A percentile compares a stretch with the other conserved stretches of the same genome.
phyloP scores from a whole-genome alignment of 2,797 vertebrate species.

The Xerus rutilus region DNA sequence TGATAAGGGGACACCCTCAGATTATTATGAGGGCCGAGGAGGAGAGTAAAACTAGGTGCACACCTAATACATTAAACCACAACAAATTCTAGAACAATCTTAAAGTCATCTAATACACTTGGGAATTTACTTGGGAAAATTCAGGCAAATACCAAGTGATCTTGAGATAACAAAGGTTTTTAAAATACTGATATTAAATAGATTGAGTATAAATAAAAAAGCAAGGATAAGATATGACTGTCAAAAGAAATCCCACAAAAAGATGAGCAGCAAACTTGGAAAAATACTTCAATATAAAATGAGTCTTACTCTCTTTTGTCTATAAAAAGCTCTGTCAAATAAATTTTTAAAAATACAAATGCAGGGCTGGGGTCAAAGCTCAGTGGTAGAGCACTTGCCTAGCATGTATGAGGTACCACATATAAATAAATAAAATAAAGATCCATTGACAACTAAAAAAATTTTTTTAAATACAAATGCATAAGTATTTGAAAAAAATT shows the following conservation, averaged over 20 bases:
- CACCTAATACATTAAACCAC: neutral
- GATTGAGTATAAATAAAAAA: constrained; percentile 18
- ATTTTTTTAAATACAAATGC: neutral
- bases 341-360: constrained; percentile 31
- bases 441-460: no score
- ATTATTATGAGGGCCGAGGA: neutral
- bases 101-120: neutral
- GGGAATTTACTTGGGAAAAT: constrained; percentile 23
- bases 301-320: neutral
- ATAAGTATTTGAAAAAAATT: constrained; percentile 8
- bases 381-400: no score
- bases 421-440: no score
- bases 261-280: neutral
- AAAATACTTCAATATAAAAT: constrained; percentile 1
- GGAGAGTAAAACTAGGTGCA: neutral
- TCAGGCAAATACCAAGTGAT: neutral
- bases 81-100: constrained; percentile 39
- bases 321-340: constrained; percentile 31
- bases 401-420: no score
- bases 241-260: constrained; percentile 3
- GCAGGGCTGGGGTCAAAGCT: no score
- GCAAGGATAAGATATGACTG: neutral
- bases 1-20: neutral
- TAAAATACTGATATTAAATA: constrained; percentile 25
- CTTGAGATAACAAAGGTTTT: neutral